Evolutionary conservation across 2,113 vertebrate species (phyloP).

Genomic region (Alligator mississippiensis): DNA sequence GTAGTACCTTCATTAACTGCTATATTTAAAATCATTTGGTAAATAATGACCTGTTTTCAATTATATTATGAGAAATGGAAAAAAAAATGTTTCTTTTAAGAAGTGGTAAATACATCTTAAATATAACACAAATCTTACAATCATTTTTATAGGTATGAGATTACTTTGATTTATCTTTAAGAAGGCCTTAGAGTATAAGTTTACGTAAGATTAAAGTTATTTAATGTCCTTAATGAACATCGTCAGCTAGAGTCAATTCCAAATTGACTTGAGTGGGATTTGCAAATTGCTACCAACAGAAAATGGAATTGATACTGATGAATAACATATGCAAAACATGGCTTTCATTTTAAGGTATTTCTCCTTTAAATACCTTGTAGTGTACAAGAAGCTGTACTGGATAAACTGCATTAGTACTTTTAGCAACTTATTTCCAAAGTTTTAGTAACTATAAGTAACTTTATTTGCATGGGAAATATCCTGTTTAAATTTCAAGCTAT

Average conservation of each 20-base stretch:
- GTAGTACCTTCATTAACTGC: constrained; percentile 64
- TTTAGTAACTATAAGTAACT: neutral
- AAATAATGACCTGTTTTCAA: constrained; percentile 47
- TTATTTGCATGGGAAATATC: neutral
- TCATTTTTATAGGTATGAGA: constrained; percentile 45
- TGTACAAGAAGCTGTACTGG: neutral
- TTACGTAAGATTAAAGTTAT: constrained; percentile 25
- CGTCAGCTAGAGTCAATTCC: neutral
- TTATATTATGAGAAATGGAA: neutral
- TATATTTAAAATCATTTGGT: constrained; percentile 62
- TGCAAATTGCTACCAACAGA: neutral
- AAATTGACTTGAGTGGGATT: neutral
- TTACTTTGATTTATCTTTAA: constrained; percentile 46
- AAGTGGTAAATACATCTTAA: neutral
- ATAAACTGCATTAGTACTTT: neutral
- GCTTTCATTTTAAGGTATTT: neutral
- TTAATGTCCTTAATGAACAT: constrained; percentile 12
- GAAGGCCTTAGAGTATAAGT: constrained; percentile 23
- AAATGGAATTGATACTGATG: neutral
- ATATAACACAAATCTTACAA: constrained; percentile 37
- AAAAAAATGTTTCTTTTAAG: too few species aligned
- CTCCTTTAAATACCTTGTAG: neutral
- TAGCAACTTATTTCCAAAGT: neutral
- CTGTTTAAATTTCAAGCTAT: neutral
- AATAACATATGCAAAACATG: constrained; percentile 9